Evolutionary conservation across 2,113 vertebrate genomes (phyloP), one percentile per base, ranked within the genome.

Genomic region (Pseudopodoces humilis): DNA sequence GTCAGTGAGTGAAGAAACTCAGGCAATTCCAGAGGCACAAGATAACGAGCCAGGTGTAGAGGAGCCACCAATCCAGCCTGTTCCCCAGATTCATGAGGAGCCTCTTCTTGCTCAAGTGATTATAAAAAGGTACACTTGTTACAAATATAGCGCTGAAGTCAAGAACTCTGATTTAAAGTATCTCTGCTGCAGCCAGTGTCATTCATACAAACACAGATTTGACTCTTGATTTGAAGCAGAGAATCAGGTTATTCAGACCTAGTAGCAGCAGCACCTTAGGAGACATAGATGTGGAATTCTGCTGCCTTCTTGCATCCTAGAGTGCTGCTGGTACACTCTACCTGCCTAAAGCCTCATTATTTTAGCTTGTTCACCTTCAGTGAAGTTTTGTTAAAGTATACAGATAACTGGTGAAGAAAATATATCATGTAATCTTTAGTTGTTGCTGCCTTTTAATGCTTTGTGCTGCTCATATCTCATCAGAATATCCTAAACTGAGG

Each of bases 101-200:
- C 96, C 96, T 21, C 0, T 96, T 46, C 97, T 98, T 58, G 75
- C 97, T 37, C 80, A 89, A 35, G 82, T 98, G 58, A 96, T 98
- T 28, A 88, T 99, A 6, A 95, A 97, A 95, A 98, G 98, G 99
- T 99, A 92, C 89, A 60, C 25, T 44, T 96, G 75, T 79, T 88
- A 79, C 15, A 59, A 39, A 74, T 11, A 18, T 7, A 33, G 21
- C 17, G 5, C 5, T 47, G 52, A 60, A 46, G 33, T 24, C 44
- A 64, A 20, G 49, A 76, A 28, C 58, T 64, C 41, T 76, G 7
- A 2, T 35, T 79, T 15, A 28, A 28, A 30, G 7, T 80, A 15
- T 60, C 35, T 55, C 10, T 86, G 25, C 11, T 56, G 30, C 76
- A 50, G 28, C 39, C 56, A 47, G 7, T 49, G 37, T 47, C 22